Conservation (phyloP, 1,140 invertebrate genomes). For the Zaprionus gabonicus region DNA sequence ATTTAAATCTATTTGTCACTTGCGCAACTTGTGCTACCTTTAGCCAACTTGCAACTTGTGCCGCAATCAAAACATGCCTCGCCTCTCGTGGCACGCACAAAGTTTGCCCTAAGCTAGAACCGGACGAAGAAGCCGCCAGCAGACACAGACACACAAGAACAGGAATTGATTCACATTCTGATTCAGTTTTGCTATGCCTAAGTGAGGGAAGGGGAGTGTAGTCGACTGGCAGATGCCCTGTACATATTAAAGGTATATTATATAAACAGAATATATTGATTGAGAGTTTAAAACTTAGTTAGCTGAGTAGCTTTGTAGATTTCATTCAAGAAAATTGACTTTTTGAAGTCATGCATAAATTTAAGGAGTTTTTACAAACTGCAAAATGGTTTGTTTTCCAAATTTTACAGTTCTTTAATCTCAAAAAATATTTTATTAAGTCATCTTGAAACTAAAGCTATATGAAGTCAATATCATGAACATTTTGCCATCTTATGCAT, state of each 20-base stretch:
- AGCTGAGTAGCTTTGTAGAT: neutral
- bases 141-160: neutral
- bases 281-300: neutral
- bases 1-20: slow-evolving; percentile 83
- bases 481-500: neutral
- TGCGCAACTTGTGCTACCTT: slow-evolving; percentile 79
- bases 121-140: neutral
- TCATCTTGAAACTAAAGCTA: fast-evolving
- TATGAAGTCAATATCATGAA: too few relatives aligned
- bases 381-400: neutral
- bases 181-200: slow-evolving; percentile 14
- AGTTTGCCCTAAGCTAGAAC: slow-evolving; percentile 25
- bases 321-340: neutral
- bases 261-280: too few relatives aligned
- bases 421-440: neutral
- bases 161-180: neutral
- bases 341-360: neutral
- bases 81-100: slow-evolving; percentile 18
- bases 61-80: slow-evolving; percentile 43
- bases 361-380: neutral
- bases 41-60: slow-evolving; percentile 38
- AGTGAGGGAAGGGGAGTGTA: neutral
- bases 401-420: neutral
- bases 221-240: neutral
- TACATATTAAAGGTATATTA: too few relatives aligned